Evolutionary conservation across 2,113 vertebrate genomes (phyloP), one percentile per base, ranked within the genome.

Genomic region (Pedionomus torquatus): DNA sequence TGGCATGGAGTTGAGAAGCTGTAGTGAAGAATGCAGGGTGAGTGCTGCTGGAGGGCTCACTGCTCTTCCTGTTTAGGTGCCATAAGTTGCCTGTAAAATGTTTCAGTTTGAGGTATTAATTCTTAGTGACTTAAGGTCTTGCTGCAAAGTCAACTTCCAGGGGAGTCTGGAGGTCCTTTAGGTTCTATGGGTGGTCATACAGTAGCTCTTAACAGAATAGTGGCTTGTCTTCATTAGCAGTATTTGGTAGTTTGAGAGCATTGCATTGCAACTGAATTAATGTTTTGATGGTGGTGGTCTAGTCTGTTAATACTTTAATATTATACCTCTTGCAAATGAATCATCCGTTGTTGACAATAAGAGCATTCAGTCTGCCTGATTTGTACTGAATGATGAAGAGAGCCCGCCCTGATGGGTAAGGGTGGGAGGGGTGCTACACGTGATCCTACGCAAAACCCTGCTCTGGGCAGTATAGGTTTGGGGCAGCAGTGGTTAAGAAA

Each of bases 331-430:
- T 83, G 54, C 2, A 75, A 63, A 48, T 60, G 25, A 65, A 41
- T 82, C 58, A 43, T 1, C 44, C 17, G 46, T 44, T 28, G 1
- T 15, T 58, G 41, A 10, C 0, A 0, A 5, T 72, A 55, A 84
- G 69, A 37, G 39, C 4, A 3, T 94, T 64, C 43, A 49, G 11
- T 48, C 17, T 83, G 30, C 35, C 57, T 58, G 16, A 70, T 70
- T 10, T 0, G 2, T 66, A 17, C 26, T 75, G 70, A 31, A 15
- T 51, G 17, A 78, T 17, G 21, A 51, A 39, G 19, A 66, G 31
- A 68, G 35, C 44, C 23, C 81, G 76, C 18, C 25, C 33, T 78
- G 1, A 12, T 43, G 60, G 80, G 17, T 35, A 35, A 30, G 37
- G 8, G 6, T 30, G n/a, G 60, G 43, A 28, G 16, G 64, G 63